phyloP scores from a whole-genome alignment of 1,140 invertebrate genomes.

The Nephotettix cincticeps region DNA sequence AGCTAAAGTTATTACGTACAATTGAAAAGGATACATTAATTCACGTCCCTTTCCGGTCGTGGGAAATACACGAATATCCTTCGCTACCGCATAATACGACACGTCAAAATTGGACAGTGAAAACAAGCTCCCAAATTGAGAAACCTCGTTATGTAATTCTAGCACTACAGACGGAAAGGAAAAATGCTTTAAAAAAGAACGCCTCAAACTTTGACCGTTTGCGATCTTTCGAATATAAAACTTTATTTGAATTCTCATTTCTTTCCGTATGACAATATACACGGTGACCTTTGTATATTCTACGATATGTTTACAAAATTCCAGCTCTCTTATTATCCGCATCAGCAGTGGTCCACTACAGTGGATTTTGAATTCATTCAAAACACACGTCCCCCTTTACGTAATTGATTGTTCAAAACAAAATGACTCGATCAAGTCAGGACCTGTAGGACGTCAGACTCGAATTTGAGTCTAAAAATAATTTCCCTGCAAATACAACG shows the following conservation, averaged over 20 bases:
- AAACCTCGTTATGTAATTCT: slow-evolving; percentile 41
- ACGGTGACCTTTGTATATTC: slow-evolving; percentile 39
- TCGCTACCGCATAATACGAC: slow-evolving; percentile 39
- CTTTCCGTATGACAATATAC: slow-evolving; percentile 44
- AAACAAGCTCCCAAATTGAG: slow-evolving; percentile 40
- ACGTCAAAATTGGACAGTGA: slow-evolving; percentile 41
- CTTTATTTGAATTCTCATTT: slow-evolving; percentile 44
- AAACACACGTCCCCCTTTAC: slow-evolving; percentile 35
- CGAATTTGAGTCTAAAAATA: slow-evolving; percentile 39
- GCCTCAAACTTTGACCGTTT: slow-evolving; percentile 38
- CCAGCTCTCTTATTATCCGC: slow-evolving; percentile 39
- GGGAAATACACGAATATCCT: slow-evolving; percentile 47
- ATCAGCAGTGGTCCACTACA: slow-evolving; percentile 26
- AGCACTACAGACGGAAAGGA: slow-evolving; percentile 37
- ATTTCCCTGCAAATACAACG: slow-evolving; percentile 39
- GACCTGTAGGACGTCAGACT: slow-evolving; percentile 42
- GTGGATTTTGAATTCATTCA: slow-evolving; percentile 34
- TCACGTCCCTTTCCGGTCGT: slow-evolving; percentile 42
- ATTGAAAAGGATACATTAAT: slow-evolving; percentile 37
- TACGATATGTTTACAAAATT: slow-evolving; percentile 44
- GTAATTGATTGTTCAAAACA: slow-evolving; percentile 44
- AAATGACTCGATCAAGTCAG: too few species aligned
- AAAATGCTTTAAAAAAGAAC: slow-evolving; percentile 29
- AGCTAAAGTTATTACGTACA: slow-evolving; percentile 28
- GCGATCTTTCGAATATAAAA: slow-evolving; percentile 39